These are phyloP conservation scores for Myioborus melanocephalus DNA, from an alignment of 2,797 vertebrate species.

Conservation along the genomic window DNA sequence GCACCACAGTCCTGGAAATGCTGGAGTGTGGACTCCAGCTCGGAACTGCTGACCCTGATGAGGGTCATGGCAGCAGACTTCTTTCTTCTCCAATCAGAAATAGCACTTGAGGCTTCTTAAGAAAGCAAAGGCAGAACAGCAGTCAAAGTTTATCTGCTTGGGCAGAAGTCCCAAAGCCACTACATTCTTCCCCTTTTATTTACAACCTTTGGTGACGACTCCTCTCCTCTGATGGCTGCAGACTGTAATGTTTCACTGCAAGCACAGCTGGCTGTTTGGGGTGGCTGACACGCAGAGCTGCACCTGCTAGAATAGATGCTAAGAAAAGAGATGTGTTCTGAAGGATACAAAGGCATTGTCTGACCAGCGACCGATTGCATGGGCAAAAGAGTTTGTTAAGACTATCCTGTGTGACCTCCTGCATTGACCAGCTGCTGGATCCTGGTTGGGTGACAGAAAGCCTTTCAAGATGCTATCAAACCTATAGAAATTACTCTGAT, in stretches of 20 bases:
- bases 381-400: not conserved
- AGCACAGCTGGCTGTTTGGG: constrained; percentile 1
- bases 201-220: fast-evolving
- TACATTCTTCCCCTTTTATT: not conserved
- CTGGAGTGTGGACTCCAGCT: not conserved
- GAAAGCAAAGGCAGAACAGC: not conserved
- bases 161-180: not conserved
- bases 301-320: not conserved
- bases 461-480: not conserved
- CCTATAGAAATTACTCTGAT: not conserved
- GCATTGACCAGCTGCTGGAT: not conserved
- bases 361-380: fast-evolving
- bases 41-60: fast-evolving
- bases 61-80: not conserved
- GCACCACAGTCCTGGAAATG: not conserved
- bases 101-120: not conserved
- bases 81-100: not conserved
- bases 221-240: not conserved
- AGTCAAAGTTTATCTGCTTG: not conserved
- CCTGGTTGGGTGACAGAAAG: not conserved
- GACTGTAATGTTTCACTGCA: not conserved
- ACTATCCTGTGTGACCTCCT: not conserved
- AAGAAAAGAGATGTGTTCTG: not conserved
- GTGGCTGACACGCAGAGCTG: not conserved
- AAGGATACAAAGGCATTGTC: not conserved